phyloP scores from a whole-genome alignment of 2,888 invertebrate genomes.

The Diachrysia chrysitis region DNA sequence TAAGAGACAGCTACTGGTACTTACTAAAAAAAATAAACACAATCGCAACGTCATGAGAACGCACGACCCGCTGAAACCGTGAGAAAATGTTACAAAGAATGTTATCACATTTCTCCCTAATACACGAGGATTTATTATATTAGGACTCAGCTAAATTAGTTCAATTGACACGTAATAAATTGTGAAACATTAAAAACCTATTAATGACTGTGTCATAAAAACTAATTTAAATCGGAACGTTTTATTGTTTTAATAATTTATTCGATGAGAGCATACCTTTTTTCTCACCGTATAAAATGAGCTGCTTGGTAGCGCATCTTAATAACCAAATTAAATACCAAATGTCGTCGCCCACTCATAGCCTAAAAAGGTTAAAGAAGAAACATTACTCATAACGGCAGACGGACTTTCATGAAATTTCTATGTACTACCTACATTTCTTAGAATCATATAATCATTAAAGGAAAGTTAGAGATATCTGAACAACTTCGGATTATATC shows the following conservation, averaged over 20 bases:
- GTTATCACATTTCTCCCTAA: conserved; percentile 6
- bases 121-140: conserved; percentile 22
- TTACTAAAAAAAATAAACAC: conserved; percentile 15
- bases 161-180: conserved; percentile 33
- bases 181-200: conserved; percentile 25
- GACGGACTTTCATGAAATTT: conserved; percentile 34
- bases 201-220: conserved; percentile 42
- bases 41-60: background rate
- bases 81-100: background rate
- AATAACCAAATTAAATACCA: conserved; percentile 42
- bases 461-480: background rate
- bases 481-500: background rate
- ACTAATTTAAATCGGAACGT: conserved; percentile 37
- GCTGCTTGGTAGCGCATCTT: conserved; percentile 30
- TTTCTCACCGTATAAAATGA: conserved; percentile 24
- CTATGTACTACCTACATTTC: conserved; percentile 23
- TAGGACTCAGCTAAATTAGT: conserved; percentile 38
- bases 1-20: background rate
- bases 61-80: conserved; percentile 3
- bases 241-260: conserved; percentile 50
- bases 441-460: conserved; percentile 18
- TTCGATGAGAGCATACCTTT: conserved; percentile 27
- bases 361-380: conserved; percentile 36
- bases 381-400: conserved; percentile 21
- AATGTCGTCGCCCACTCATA: conserved; percentile 46